These are phyloP conservation scores for Palythoa grandis DNA, from an alignment of 92 coral and sea anemone genomes.

Conservation along the genomic window DNA sequence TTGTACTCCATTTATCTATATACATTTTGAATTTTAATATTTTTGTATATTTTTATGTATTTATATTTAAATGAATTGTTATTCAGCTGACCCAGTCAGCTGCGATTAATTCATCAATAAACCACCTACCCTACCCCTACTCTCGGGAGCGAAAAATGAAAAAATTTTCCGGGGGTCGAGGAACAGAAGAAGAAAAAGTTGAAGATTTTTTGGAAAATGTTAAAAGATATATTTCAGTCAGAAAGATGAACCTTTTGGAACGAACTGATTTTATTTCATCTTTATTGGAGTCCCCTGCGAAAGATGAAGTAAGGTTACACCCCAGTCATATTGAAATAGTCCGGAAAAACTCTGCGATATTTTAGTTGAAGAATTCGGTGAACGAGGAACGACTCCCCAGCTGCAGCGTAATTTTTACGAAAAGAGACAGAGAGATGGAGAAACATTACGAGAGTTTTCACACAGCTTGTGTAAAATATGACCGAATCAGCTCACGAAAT, in stretches of 20 bases:
- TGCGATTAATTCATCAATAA: too few relatives aligned
- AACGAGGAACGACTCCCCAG: slow-evolving; percentile 48
- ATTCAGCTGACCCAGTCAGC: too few relatives aligned
- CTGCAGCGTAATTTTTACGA: slow-evolving; percentile 40
- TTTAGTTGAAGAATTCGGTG: slow-evolving; percentile 42
- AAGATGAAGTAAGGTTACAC: slow-evolving; percentile 53
- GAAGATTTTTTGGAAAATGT: slow-evolving; percentile 49
- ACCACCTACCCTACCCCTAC: too few relatives aligned
- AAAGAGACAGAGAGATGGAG: slow-evolving; percentile 39
- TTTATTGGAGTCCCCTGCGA: slow-evolving; percentile 41
- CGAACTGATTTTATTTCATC: slow-evolving; percentile 43
- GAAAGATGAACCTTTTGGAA: slow-evolving; percentile 32
- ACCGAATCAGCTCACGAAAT: neutral
- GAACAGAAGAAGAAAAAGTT: slow-evolving; percentile 25
- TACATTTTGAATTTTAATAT: too few relatives aligned
- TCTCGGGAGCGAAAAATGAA: slow-evolving; percentile 29
- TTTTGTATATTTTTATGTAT: too few relatives aligned
- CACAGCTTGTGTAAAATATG: slow-evolving; percentile 17
- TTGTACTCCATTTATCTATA: too few relatives aligned
- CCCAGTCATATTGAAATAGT: slow-evolving; percentile 30
- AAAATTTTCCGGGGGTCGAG: slow-evolving; percentile 25
- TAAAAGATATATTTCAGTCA: slow-evolving; percentile 27
- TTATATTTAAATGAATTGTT: too few relatives aligned
- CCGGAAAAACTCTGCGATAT: slow-evolving; percentile 42
- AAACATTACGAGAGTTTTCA: slow-evolving; percentile 7